Conservation (phyloP, 2,113 vertebrate species). For the Pluvianellus socialis region DNA sequence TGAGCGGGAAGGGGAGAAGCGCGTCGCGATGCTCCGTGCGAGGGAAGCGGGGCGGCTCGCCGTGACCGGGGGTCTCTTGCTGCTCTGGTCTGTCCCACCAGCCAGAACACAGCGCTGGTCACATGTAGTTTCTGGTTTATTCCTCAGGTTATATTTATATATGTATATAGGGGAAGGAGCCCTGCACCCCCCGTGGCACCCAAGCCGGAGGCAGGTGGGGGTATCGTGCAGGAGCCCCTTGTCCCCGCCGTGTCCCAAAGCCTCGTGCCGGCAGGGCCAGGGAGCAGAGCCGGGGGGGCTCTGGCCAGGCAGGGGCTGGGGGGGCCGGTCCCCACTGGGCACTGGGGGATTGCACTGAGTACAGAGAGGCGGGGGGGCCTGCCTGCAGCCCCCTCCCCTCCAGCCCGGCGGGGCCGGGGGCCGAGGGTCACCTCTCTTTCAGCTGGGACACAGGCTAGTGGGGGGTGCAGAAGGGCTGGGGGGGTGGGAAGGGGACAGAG, state of each 20-base stretch:
- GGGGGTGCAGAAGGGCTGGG: neutral
- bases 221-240: neutral
- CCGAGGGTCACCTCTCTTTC: conserved; percentile 31
- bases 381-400: conserved; percentile 52
- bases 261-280: neutral
- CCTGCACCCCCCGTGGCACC: neutral
- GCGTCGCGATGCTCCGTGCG: neutral
- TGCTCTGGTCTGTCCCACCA: conserved; percentile 47
- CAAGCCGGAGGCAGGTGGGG: neutral
- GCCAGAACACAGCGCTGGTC: conserved; percentile 64
- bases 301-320: neutral
- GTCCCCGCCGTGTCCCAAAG: neutral
- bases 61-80: conserved; percentile 6
- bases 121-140: conserved; percentile 52
- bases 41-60: conserved; percentile 8
- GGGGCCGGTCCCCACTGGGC: neutral
- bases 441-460: neutral
- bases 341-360: conserved; percentile 37
- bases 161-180: conserved; percentile 36
- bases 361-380: conserved; percentile 40
- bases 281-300: neutral
- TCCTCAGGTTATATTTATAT: conserved; percentile 70
- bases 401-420: neutral
- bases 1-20: neutral
- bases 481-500: neutral